phyloP scores from a whole-genome alignment of 1,140 invertebrate species.

The Calycopis cecrops region DNA sequence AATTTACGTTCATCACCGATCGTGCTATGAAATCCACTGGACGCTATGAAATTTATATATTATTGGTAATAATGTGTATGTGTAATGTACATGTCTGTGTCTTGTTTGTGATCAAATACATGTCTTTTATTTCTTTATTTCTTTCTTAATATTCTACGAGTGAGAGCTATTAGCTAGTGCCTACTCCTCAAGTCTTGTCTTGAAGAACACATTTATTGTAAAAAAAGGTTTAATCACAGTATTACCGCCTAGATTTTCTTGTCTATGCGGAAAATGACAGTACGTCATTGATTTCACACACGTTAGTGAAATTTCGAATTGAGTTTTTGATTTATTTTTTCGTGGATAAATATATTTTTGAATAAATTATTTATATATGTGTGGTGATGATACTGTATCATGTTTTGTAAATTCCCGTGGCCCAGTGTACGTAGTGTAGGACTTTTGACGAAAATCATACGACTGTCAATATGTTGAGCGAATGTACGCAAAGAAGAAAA shows the following conservation, averaged over 20 bases:
- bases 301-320: constrained; percentile 51
- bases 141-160: no score
- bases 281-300: constrained; percentile 6
- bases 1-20: no score
- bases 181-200: no score
- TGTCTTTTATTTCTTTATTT: no score
- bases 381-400: constrained; percentile 61
- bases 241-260: constrained; percentile 5
- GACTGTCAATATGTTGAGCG: constrained; percentile 65
- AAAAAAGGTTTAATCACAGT: neutral
- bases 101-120: no score
- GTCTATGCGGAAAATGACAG: neutral
- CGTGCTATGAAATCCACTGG: no score
- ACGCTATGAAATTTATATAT: no score
- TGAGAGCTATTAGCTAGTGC: no score
- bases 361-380: constrained; percentile 67
- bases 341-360: constrained; percentile 61
- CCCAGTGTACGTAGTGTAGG: constrained; percentile 31
- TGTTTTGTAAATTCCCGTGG: constrained; percentile 58
- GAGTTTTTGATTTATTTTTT: constrained; percentile 68
- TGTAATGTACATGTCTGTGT: no score
- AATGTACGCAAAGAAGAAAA: constrained; percentile 58
- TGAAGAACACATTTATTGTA: neutral
- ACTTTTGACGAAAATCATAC: constrained; percentile 38
- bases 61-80: no score